Percentiles rank a stretch among this genome's conserved stretches.
Conservation (phyloP, 2,888 invertebrate species). For the Microctonus aethiopoides region DNA sequence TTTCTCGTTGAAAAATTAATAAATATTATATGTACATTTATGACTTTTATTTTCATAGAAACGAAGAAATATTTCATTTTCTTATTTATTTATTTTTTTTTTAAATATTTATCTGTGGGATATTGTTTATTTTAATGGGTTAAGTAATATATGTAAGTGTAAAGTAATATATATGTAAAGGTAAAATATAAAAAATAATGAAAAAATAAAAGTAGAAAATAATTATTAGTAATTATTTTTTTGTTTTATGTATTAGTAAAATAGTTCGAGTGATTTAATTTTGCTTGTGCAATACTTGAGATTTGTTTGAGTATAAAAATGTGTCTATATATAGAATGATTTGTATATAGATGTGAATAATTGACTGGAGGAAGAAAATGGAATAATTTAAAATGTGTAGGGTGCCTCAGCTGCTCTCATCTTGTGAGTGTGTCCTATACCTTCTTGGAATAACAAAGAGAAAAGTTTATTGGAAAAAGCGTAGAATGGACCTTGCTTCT, state of each 20-base stretch:
- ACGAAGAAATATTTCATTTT: not conserved
- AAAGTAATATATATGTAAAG: not conserved
- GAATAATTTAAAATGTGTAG: not conserved
- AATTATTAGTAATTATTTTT: not conserved
- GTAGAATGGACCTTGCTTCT: not conserved
- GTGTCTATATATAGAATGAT: not conserved
- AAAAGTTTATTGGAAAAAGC: slow-evolving; percentile 11
- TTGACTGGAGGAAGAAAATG: slow-evolving; percentile 5
- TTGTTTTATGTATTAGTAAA: not conserved
- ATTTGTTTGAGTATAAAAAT: not conserved
- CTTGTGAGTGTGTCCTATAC: slow-evolving; percentile 9
- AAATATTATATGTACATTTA: not conserved
- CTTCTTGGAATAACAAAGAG: slow-evolving; percentile 27
- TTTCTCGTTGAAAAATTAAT: not conserved
- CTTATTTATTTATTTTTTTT: not conserved
- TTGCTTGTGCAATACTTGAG: not conserved
- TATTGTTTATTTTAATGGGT: not conserved
- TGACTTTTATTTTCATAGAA: not conserved
- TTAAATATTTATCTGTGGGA: not conserved
- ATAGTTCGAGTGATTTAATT: not conserved
- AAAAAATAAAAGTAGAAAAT: not conserved
- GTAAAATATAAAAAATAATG: not conserved
- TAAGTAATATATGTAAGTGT: too few species aligned
- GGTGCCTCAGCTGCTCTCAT: slow-evolving; percentile 21
- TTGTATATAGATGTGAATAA: slow-evolving; percentile 4